Percentiles rank a stretch among this genome's conserved stretches.
These are phyloP conservation scores for Holacanthus passer DNA, from an alignment of 2,113 vertebrate species.

Conservation along the genomic window DNA sequence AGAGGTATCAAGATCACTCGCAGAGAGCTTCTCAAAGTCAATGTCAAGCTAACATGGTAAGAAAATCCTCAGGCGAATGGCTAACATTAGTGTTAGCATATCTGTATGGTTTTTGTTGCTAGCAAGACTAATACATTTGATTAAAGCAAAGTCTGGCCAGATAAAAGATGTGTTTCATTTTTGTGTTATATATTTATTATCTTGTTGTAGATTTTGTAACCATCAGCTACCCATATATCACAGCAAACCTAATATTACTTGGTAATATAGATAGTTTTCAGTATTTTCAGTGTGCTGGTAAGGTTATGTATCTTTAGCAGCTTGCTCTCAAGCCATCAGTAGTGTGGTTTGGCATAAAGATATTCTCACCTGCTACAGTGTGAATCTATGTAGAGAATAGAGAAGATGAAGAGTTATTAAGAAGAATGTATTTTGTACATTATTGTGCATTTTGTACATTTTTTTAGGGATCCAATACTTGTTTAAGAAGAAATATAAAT, in stretches of 20 bases:
- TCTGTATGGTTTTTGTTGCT: background rate
- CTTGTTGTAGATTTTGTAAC: background rate
- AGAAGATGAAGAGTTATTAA: too few species aligned
- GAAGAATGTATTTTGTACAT: too few species aligned
- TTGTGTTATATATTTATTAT: background rate
- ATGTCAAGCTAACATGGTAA: conserved; percentile 86
- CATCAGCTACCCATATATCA: background rate
- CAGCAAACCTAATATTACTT: background rate
- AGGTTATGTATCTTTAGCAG: background rate
- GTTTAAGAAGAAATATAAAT: background rate
- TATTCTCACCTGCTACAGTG: background rate
- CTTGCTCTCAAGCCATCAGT: background rate
- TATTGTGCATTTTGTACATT: background rate
- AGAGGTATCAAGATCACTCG: conserved; percentile 83
- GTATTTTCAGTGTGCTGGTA: background rate
- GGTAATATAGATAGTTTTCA: background rate
- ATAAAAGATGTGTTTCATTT: background rate
- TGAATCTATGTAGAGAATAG: background rate
- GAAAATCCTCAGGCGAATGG: background rate
- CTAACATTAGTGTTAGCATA: background rate
- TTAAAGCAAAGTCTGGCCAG: background rate
- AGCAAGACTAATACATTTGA: background rate
- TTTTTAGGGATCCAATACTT: background rate
- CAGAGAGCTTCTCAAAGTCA: conserved; percentile 87
- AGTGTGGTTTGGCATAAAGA: background rate